phyloP scores from a whole-genome alignment of 2,113 vertebrate species.

The Chloroceryle aenea region DNA sequence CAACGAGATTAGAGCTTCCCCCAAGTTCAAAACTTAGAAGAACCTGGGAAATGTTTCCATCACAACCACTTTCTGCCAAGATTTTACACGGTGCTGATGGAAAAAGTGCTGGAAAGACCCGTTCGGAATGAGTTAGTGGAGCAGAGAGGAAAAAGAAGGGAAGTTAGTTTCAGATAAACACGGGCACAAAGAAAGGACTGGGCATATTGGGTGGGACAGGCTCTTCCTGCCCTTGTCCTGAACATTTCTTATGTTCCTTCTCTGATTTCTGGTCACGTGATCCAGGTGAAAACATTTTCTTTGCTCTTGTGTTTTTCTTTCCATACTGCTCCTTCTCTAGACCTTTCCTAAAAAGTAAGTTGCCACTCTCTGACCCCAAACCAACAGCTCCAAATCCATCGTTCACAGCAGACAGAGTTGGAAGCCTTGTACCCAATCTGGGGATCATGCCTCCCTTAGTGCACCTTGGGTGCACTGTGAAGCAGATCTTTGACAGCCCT shows the following conservation, averaged over 20 bases:
- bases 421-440: neutral
- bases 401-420: neutral
- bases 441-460: neutral
- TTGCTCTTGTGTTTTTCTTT: neutral
- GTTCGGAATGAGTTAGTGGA: neutral
- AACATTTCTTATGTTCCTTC: neutral
- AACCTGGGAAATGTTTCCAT: conserved; percentile 4
- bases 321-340: neutral
- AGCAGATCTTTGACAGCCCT: neutral
- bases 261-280: neutral
- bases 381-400: neutral
- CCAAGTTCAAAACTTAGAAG: neutral
- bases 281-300: conserved; percentile 27
- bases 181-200: neutral
- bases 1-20: neutral
- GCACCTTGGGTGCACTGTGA: neutral
- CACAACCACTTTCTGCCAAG: neutral
- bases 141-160: neutral
- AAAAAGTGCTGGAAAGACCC: conserved; percentile 10
- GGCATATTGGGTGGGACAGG: neutral
- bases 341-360: neutral
- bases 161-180: conserved; percentile 55
- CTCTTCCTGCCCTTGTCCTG: conserved; percentile 46
- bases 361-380: neutral
- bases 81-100: neutral